phyloP scores from a whole-genome alignment of 2,888 invertebrate genomes.

The Arge pagana region DNA sequence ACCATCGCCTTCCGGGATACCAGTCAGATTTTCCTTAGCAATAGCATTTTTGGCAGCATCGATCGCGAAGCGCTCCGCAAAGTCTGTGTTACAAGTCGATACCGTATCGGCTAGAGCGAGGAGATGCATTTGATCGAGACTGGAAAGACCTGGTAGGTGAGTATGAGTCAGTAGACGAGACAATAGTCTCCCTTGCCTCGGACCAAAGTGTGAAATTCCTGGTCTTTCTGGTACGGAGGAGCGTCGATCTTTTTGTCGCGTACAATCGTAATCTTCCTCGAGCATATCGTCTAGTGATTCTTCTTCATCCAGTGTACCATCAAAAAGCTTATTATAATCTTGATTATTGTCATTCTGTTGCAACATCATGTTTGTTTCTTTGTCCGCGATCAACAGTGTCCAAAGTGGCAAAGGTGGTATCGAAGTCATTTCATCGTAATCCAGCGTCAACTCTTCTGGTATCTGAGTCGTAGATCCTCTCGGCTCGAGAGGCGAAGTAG shows the following conservation, averaged over 20 bases:
- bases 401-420: slow-evolving; percentile 97
- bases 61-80: slow-evolving; percentile 80
- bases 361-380: slow-evolving; percentile 65
- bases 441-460: slow-evolving; percentile 85
- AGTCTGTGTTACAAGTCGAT: slow-evolving; percentile 87
- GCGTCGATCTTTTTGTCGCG: slow-evolving; percentile 66
- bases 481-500: slow-evolving; percentile 77
- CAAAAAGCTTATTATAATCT: slow-evolving; percentile 92
- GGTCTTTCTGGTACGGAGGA: slow-evolving; percentile 75
- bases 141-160: slow-evolving; percentile 91
- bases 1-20: slow-evolving; percentile 63
- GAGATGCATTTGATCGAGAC: slow-evolving; percentile 98
- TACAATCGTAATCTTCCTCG: slow-evolving; percentile 70
- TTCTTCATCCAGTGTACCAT: slow-evolving; percentile 76
- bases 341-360: slow-evolving; percentile 58
- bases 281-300: slow-evolving; percentile 81
- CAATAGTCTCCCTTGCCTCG: slow-evolving; percentile 81
- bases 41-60: slow-evolving; percentile 69
- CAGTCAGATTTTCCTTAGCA: slow-evolving; percentile 68
- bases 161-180: slow-evolving; percentile 93
- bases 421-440: slow-evolving; percentile 96
- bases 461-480: slow-evolving; percentile 78
- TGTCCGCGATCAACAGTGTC: slow-evolving; percentile 94
- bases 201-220: slow-evolving; percentile 84
- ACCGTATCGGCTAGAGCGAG: slow-evolving; percentile 98